Evolutionary conservation across 1,140 invertebrate genomes (phyloP).

Genomic region (Periplaneta americana): DNA sequence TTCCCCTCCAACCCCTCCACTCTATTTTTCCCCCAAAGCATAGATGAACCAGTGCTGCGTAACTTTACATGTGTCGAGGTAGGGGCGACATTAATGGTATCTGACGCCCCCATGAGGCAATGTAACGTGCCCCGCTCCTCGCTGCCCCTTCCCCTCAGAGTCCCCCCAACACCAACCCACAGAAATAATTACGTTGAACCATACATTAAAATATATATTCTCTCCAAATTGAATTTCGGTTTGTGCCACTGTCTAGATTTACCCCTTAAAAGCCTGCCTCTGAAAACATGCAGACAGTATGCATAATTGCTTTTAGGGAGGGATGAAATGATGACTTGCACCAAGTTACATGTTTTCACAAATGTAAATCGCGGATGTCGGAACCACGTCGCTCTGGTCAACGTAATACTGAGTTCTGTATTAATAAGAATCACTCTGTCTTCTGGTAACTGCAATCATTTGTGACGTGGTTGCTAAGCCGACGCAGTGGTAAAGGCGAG

Average conservation of each 20-base stretch:
- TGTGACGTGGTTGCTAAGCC: no score
- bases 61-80: not conserved
- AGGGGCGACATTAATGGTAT: not conserved
- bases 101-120: not conserved
- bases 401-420: not conserved
- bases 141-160: not conserved
- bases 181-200: not conserved
- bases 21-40: not conserved
- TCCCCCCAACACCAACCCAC: not conserved
- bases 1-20: no score
- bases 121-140: not conserved
- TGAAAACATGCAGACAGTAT: not conserved
- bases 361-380: not conserved
- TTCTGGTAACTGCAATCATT: no score
- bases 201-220: not conserved
- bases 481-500: no score
- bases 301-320: not conserved
- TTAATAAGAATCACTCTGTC: no score
- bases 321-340: not conserved
- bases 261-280: not conserved
- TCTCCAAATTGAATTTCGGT: not conserved
- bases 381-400: no score
- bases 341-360: not conserved
- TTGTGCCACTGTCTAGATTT: not conserved
- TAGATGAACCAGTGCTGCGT: no score